These are phyloP conservation scores for Drosophila serrata DNA, from an alignment of 1,140 invertebrate species.

Conservation along the genomic window DNA sequence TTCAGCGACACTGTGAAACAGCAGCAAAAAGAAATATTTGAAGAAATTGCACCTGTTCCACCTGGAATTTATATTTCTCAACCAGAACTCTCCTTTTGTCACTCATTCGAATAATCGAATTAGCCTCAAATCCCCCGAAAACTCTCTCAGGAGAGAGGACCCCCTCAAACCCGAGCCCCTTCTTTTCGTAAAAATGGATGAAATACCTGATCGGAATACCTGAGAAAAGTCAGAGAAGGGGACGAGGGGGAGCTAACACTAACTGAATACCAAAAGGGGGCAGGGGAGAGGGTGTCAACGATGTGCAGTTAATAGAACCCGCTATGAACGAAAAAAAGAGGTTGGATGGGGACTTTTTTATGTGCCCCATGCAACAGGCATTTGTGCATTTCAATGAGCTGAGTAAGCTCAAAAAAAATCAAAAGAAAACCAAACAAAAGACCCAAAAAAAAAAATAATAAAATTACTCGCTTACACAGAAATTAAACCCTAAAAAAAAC, in stretches of 20 bases:
- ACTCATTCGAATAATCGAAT: conserved; percentile 39
- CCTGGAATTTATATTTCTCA: background rate
- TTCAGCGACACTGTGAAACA: conserved; percentile 21
- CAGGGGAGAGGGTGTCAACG: background rate
- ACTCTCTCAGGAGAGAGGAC: conserved; percentile 7
- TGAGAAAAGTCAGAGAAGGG: background rate
- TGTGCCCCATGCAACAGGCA: conserved; percentile 46
- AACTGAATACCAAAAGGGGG: conserved; percentile 1
- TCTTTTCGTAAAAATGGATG: conserved; percentile 23
- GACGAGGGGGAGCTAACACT: background rate
- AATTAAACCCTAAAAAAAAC: conserved; percentile 19
- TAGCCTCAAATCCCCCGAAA: conserved; percentile 28
- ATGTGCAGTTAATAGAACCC: conserved; percentile 76
- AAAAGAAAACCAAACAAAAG: conserved; percentile 45
- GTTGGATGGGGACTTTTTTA: conserved; percentile 31
- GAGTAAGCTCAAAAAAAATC: conserved; percentile 43
- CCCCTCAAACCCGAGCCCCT: background rate
- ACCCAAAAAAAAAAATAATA: background rate
- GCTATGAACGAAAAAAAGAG: conserved; percentile 49
- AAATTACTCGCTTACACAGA: conserved; percentile 20
- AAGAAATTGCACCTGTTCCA: conserved; percentile 34
- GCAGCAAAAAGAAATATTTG: background rate
- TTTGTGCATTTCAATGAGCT: conserved; percentile 78
- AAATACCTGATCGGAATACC: conserved; percentile 44
- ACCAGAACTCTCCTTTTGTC: background rate